Evolutionary conservation across 2,113 vertebrate species (phyloP), one percentile per base, ranked within the genome.

Genomic region (Oriolus oriolus): DNA sequence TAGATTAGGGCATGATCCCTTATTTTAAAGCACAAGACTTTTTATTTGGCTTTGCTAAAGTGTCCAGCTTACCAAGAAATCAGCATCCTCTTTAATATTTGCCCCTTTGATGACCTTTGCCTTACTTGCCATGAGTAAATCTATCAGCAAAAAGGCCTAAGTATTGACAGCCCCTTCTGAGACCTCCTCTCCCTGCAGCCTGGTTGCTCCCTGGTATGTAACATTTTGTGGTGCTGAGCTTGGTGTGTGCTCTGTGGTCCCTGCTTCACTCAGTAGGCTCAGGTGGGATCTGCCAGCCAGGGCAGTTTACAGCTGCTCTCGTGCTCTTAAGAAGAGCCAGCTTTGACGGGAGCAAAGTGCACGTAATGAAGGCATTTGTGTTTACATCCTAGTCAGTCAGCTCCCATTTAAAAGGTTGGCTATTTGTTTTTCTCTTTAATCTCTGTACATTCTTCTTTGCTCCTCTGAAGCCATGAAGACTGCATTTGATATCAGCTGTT

Each of bases 181-280:
- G 33, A 59, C 6, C 26, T 45, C 10, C 28, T 53, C 39, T 73
- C 33, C 21, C 11, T 5, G 33, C 49, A 41, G 59, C 21, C 45
- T 2, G 0, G 7, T 24, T 63, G n/a, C 39, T 79, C 42, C 8
- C 33, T 1, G 1, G 9, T 0, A 0, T 31, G 41, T 24, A 19
- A 33, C 13, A 22, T 44, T 49, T 69, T 31, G 50, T 30, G 20
- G 39, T 16, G 33, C 2, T 6, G 37, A 53, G 15, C 4, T 0
- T 3, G 44, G 10, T 39, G 18, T 39, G 37, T 56, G 42, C 24
- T 56, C 79, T 49, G 19, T 2, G 3, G 11, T 47, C 35, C 28
- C 44, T 2, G 1, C 5, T 33, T 65, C 56, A n/a, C 0, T 1
- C 16, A 15, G 27, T 45, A 87, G 74, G 19, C 56, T 30, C 47